Base-by-base conservation (phyloP, 2,888 invertebrate species). In the Pasiphila rectangulata region DNA sequence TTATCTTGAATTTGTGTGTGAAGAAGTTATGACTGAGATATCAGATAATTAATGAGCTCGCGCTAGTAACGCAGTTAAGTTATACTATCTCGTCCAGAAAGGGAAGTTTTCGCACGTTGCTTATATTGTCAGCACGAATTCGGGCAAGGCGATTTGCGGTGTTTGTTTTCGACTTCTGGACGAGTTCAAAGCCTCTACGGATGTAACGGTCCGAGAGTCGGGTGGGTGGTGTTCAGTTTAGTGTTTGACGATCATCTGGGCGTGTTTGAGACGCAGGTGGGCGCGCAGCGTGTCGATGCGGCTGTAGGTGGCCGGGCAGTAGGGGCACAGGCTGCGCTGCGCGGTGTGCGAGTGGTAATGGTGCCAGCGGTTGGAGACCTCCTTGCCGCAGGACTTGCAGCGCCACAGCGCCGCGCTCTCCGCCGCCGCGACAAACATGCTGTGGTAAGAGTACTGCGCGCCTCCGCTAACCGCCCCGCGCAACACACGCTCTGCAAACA, bases 291-390 rank as follows among this genome's bases (percentile, higher is more conserved):
- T 95, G 88, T 96, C 96, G 80, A 95, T 95, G 79, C 96, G 92
- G 89, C 95, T 95, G 90, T 96, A 96, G 53, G 95, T 94, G 68
- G 95, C 94, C 59, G 94, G 94, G 89, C 96, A 96, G 84, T 94
- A 94, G 54, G 94, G 95, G 85, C 96, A 96, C 70, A 92, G 91
- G 62, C 93, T 94, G 67, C 95, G 91, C 83, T 94, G 93, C 59
- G 94, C 92, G 52, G 94, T 94, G 86, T 95, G 95, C 67, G 94
- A 94, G 85, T 95, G 95, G 90, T 92, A 95, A 88, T 95, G 95
- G 83, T 95, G 95, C 95, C 95, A 95, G 84, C 95, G 91, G 89
- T 95, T 95, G 79, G 95, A 94, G 59, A 95, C 95, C 90, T 95
- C 93, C 90, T 95, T 95, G 80, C 94, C 94, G 89, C 95, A 95